Percentiles rank a stretch among this genome's conserved stretches.
Conservation (phyloP, 2,888 invertebrate genomes). For the Drosophila bunnanda region DNA sequence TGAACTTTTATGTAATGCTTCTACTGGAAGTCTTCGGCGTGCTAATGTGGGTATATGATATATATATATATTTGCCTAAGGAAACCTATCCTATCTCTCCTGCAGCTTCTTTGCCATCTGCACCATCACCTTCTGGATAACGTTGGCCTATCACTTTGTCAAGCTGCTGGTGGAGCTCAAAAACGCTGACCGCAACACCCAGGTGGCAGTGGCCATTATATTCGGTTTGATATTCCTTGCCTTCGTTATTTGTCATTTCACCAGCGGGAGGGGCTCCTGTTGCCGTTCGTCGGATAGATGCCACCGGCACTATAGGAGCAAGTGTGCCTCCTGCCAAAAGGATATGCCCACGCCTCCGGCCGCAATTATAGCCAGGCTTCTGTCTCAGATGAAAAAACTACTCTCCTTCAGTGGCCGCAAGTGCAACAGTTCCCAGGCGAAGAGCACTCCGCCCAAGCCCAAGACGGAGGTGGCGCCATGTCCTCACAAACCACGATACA, state of each 20-base stretch:
- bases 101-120: constrained; percentile 72
- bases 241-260: constrained; percentile 52
- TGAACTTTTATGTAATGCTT: constrained; percentile 54
- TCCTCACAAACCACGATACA: constrained; percentile 26
- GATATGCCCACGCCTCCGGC: neutral
- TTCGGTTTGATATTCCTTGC: constrained; percentile 51
- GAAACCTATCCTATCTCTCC: neutral
- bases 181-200: constrained; percentile 62
- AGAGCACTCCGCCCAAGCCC: neutral
- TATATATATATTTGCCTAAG: no score
- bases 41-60: constrained; percentile 51
- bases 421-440: neutral
- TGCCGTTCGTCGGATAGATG: neutral
- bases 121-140: constrained; percentile 74
- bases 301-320: neutral
- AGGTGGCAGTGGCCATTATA: constrained; percentile 53
- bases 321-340: neutral
- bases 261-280: constrained; percentile 18
- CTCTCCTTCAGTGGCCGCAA: neutral
- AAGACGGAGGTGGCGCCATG: neutral
- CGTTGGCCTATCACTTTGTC: constrained; percentile 57
- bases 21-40: constrained; percentile 56
- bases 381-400: neutral
- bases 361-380: neutral
- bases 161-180: constrained; percentile 55